phyloP scores from a whole-genome alignment of 1,140 invertebrate species.

The Globodera ellingtonae region DNA sequence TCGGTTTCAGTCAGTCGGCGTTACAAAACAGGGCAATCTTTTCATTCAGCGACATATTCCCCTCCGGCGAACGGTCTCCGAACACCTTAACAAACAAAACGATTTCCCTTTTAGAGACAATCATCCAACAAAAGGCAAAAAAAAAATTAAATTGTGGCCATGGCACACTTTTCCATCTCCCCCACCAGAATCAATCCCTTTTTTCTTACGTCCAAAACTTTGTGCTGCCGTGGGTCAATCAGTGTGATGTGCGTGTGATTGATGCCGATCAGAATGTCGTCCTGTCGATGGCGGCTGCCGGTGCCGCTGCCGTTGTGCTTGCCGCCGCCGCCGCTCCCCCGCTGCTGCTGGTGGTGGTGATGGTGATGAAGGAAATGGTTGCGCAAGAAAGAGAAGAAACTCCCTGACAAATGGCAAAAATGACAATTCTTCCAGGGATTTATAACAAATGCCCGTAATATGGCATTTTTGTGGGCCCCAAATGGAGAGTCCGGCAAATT shows the following conservation, averaged over 20 bases:
- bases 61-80: neutral
- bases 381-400: neutral
- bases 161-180: too few species aligned
- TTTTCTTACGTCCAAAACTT: slow-evolving; percentile 29
- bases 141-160: too few species aligned
- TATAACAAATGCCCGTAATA: too few species aligned
- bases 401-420: neutral
- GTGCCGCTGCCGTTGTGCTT: neutral
- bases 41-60: slow-evolving; percentile 10
- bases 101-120: neutral
- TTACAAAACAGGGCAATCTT: slow-evolving; percentile 7
- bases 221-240: slow-evolving; percentile 38
- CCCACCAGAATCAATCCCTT: neutral
- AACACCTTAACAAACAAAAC: neutral
- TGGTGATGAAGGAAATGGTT: neutral
- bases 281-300: neutral
- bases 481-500: too few species aligned
- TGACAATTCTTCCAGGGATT: neutral
- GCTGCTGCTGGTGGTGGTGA: neutral
- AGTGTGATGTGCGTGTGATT: slow-evolving; percentile 48
- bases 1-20: neutral
- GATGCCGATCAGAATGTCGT: slow-evolving; percentile 43
- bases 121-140: too few species aligned
- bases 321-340: neutral
- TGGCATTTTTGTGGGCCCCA: too few species aligned